Base-by-base conservation (phyloP, 2,888 invertebrate species). In the Phengaris arion region DNA sequence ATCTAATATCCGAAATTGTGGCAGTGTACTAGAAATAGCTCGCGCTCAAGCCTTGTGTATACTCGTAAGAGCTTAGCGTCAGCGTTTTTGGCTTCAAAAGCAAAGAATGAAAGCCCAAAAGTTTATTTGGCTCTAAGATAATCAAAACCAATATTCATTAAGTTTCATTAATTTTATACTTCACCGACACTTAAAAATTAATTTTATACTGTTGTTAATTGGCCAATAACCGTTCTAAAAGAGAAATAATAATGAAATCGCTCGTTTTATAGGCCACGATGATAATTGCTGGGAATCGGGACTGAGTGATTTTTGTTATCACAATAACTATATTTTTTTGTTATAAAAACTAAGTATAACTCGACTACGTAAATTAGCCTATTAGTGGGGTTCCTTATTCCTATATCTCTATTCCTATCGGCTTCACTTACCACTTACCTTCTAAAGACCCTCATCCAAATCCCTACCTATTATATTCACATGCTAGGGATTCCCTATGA, bases 171-270 rank as follows among this genome's bases (percentile, higher is more conserved):
- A 64, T 64, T 64, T 45, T 64, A 64, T 64, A 64, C 64, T 45
- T 64, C 64, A 64, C 64, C 13, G 64, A 64, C 64, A 64, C 64
- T 64, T 64, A 64, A 64, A 64, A 64, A 64, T 13, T 64, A 64
- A 64, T 64, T 64, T 64, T 64, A 45, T 64, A 45, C 35, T 64
- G 64, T 64, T 64, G 64, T 64, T 64, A 64, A 64, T 64, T 64
- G 64, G 35, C 35, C 64, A 64, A 64, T 64, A 45, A 64, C 35
- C 13, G 64, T 13, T 13, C 12, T 5, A 13, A 59, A 64, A 45
- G 35, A 64, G 64, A 45, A 64, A 64, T 64, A 35, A 64, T 35
- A 64, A 35, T 64, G 10, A 64, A 35, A 55, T 55, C n/a, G 2
- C 35, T 64, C 2, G 10, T 12, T 22, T 64, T 22, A 15, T 15